These are phyloP conservation scores for Drosophila bunnanda DNA, from an alignment of 2,888 invertebrate species.

Conservation along the genomic window DNA sequence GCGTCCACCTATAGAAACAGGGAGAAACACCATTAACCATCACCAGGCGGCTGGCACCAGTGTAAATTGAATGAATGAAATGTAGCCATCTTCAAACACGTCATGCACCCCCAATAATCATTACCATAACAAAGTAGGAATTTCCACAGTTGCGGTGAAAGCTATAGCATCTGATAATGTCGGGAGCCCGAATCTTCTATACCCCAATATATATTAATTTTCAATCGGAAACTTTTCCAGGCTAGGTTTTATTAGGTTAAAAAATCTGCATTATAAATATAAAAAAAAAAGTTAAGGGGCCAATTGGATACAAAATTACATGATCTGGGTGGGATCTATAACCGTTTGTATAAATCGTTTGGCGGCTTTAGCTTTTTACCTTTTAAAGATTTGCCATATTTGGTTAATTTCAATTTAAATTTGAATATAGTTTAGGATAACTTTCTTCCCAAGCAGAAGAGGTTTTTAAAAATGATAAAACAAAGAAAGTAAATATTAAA, in stretches of 20 bases:
- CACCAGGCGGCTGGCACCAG: conserved; percentile 5
- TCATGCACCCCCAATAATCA: conserved; percentile 41
- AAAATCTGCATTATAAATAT: too few relatives aligned
- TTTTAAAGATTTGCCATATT: neutral
- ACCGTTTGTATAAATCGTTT: neutral
- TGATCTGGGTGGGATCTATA: neutral
- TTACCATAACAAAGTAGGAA: conserved; percentile 31
- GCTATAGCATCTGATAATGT: neutral
- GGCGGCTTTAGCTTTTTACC: neutral
- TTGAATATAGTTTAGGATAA: neutral
- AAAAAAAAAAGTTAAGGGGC: too few relatives aligned
- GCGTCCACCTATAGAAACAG: conserved; percentile 1
- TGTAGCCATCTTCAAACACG: conserved; percentile 24
- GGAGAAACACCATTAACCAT: conserved; percentile 6
- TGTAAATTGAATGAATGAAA: conserved; percentile 43
- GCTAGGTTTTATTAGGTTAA: too few relatives aligned
- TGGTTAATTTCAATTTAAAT: neutral
- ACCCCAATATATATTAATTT: too few relatives aligned
- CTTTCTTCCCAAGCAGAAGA: neutral
- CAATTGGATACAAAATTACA: neutral
- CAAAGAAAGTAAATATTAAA: too few relatives aligned
- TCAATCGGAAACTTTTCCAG: too few relatives aligned
- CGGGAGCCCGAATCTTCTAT: too few relatives aligned
- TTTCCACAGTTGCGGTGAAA: conserved; percentile 16
- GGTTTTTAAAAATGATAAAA: neutral